Percentiles rank a stretch among this genome's conserved stretches.
phyloP scores from a whole-genome alignment of 2,888 invertebrate species.

The Autographa pulchrina region DNA sequence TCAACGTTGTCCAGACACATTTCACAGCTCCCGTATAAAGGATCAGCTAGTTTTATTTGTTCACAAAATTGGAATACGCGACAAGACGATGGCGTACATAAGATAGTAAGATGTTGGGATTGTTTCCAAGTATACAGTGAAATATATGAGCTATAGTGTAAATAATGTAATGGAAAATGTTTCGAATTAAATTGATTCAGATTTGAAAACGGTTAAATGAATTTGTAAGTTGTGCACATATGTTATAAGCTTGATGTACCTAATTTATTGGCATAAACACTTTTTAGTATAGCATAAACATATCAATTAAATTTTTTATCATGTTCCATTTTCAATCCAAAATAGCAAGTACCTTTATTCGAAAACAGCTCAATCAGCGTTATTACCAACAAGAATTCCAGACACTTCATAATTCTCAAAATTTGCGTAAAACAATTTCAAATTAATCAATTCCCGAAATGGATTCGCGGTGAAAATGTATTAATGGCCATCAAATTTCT shows the following conservation, averaged over 20 bases:
- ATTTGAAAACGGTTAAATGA: no score
- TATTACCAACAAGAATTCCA: constrained; percentile 39
- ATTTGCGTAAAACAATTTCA: constrained; percentile 26
- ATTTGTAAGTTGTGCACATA: no score
- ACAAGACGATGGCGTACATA: constrained; percentile 51
- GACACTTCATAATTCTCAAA: constrained; percentile 47
- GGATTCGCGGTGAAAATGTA: constrained; percentile 46
- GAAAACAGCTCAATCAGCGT: constrained; percentile 24
- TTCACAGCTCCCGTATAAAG: constrained; percentile 60
- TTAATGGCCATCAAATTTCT: constrained; percentile 46
- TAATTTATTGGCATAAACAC: no score
- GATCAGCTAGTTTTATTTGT: constrained; percentile 74
- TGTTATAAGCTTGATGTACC: no score
- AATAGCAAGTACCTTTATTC: constrained; percentile 13
- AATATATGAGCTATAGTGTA: constrained; percentile 41
- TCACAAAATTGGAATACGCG: constrained; percentile 75
- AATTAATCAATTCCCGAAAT: constrained; percentile 51
- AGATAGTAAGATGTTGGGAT: constrained; percentile 51
- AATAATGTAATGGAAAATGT: constrained; percentile 17
- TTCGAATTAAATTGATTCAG: background rate
- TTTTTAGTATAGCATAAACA: no score
- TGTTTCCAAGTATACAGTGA: constrained; percentile 42
- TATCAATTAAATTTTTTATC: background rate
- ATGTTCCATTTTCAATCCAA: background rate
- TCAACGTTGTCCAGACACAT: constrained; percentile 68